Evolutionary conservation across 1,140 invertebrate genomes (phyloP), one percentile per base, ranked within the genome.

Genomic region (Ylistrum balloti): DNA sequence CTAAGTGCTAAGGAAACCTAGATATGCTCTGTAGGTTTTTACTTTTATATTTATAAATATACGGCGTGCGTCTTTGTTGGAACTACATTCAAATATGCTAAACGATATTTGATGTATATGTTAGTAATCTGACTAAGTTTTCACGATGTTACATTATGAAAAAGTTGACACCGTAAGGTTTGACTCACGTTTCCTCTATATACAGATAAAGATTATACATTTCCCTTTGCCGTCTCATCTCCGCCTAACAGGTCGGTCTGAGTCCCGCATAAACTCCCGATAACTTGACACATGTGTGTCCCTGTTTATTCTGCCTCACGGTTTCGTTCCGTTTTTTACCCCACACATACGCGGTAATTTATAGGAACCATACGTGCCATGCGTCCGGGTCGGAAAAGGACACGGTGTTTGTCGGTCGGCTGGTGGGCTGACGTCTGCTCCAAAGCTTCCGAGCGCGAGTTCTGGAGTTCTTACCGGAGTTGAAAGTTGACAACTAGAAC

Each of bases 221-320:
- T 38, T 38, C 35, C 35, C 35, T 7, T 38, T 13, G 35, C 2
- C 22, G 11, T 48, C 15, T 48, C 45, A 10, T 13, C 45, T 48
- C 45, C 45, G 11, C 45, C 45, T 48, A 20, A 20, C 45, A 48
- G 2, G 45, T 48, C n/a, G n/a, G 15, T 22, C 45, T 2, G 45
- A 22, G 45, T 48, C 15, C 45, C 5, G 45, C 22, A 48, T 22
- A 48, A 48, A 74, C 56, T 74, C 56, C 56, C 22, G 56, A 74
- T 74, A 74, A 74, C 56, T 74, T 74, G 56, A 74, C 56, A 74
- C 56, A 74, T 74, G n/a, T 74, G 56, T 74, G 56, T 74, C 56
- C 45, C n/a, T 74, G 11, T 74, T 74, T 74, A 74, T 74, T 74
- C 56, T 74, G 56, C 56, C 56, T 74, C 56, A 74, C 56, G 56